Percentiles rank a stretch among this genome's conserved stretches.
These are phyloP conservation scores for Gymnarchus niloticus DNA, from an alignment of 2,113 vertebrate genomes.

Conservation along the genomic window DNA sequence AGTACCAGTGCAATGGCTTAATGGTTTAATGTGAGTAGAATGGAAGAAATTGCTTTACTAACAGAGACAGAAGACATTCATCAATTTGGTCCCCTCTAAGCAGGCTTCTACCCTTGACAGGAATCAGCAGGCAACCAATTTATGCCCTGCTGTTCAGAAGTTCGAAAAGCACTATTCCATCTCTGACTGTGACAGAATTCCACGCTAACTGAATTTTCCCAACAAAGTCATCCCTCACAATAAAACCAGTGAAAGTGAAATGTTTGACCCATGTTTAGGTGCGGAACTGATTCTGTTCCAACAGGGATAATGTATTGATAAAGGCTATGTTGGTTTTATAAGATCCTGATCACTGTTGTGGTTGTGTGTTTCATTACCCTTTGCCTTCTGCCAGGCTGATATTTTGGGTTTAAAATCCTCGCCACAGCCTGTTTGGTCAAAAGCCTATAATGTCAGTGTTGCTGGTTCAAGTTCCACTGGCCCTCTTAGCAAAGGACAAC, in stretches of 20 bases:
- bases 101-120: slow-evolving; percentile 22
- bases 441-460: neutral
- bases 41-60: slow-evolving; percentile 29
- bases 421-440: neutral
- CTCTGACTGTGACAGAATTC: neutral
- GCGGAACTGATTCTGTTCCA: neutral
- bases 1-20: neutral
- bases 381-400: neutral
- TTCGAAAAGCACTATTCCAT: slow-evolving; percentile 5
- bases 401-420: neutral
- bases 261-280: neutral
- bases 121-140: slow-evolving; percentile 32
- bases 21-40: slow-evolving; percentile 26
- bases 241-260: neutral
- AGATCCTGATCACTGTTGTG: neutral
- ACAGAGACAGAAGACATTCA: slow-evolving; percentile 25
- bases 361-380: neutral
- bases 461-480: neutral
- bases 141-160: slow-evolving; percentile 27
- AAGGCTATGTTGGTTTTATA: neutral
- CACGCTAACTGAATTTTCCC: slow-evolving; percentile 19
- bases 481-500: neutral
- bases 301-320: neutral
- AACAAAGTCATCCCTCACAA: slow-evolving; percentile 21
- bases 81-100: slow-evolving; percentile 27